Base-by-base conservation (phyloP, 2,113 vertebrate genomes). In the Anas platyrhynchos region DNA sequence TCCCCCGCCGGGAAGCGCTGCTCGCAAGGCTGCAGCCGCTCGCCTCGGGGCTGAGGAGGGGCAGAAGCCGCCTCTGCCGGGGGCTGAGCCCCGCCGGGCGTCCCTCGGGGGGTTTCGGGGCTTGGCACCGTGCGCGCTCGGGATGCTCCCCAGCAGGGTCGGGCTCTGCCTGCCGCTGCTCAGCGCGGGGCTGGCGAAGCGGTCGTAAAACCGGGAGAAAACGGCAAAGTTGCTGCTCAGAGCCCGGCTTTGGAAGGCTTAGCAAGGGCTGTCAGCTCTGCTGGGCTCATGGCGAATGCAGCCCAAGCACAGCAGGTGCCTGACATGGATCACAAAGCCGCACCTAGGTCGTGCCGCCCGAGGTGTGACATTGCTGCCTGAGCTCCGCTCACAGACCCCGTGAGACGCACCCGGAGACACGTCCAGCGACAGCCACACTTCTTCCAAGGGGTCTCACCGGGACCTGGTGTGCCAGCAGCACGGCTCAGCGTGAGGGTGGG, bases 401-500 rank as follows among this genome's bases (percentile, higher is more conserved):
- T 27, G 10, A 58, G 41, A 29, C 13, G 8, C 1, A 21, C 4
- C 6, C 34, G 29, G 21, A 44, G 50, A 55, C 20, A 34, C 54
- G 66, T 56, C 71, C 59, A 58, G 56, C 89, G 48, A 17, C 67
- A 58, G 55, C 55, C 34, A 3, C n/a, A 4, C 26, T 72, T 46
- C 54, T 62, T 41, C 50, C 50, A 44, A 16, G 1, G 21, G 9
- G 9, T n/a, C 9, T 16, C 20, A 5, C 22, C 59, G 23, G 41
- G 7, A 77, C 32, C 32, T 34, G 36, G 2, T 7, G 27, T 55
- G 26, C 27, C 10, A n/a, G 15, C 22, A 48, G 52, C 5, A 26
- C 43, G 27, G 71, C 22, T 46, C 3, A 0, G 8, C 27, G 54
- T n/a, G 41, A 0, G 0, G 41, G 52, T 54, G 26, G 68, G 66